Conservation (phyloP, 2,797 vertebrate species). For the Myotis pilosus region DNA sequence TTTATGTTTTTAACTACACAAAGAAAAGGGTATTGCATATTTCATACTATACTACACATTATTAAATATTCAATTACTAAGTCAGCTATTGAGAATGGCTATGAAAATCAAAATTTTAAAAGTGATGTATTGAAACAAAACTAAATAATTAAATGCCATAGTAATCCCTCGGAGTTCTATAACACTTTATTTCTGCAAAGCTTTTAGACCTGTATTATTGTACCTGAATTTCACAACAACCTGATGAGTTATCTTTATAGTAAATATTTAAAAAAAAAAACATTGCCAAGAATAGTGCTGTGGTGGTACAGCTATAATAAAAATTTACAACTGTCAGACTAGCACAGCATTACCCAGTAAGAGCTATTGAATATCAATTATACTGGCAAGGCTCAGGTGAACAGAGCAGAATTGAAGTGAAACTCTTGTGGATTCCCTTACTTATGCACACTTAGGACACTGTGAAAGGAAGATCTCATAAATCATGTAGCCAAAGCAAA, state of each 20-base stretch:
- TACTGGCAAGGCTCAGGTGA: background rate
- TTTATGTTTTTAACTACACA: background rate
- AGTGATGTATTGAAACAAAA: background rate
- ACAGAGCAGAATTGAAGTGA: background rate
- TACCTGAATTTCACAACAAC: background rate
- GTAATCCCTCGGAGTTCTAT: background rate
- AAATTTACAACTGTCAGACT: background rate
- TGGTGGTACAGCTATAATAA: background rate
- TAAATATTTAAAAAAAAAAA: background rate
- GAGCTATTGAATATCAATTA: background rate
- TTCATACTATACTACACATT: background rate
- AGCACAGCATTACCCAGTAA: background rate
- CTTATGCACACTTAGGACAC: background rate
- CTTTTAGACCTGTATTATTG: background rate
- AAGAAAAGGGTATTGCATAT: background rate
- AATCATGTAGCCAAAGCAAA: background rate
- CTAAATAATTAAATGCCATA: background rate
- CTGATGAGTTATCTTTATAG: background rate
- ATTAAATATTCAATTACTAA: background rate
- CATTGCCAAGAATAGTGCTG: background rate
- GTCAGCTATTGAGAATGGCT: conserved; percentile 5
- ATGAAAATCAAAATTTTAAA: background rate
- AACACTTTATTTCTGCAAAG: background rate
- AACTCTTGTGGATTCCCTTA: background rate
- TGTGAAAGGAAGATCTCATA: background rate